These are phyloP conservation scores for Xiphorhynchus erythropygius DNA, from an alignment of 2,797 vertebrate genomes.

Conservation along the genomic window DNA sequence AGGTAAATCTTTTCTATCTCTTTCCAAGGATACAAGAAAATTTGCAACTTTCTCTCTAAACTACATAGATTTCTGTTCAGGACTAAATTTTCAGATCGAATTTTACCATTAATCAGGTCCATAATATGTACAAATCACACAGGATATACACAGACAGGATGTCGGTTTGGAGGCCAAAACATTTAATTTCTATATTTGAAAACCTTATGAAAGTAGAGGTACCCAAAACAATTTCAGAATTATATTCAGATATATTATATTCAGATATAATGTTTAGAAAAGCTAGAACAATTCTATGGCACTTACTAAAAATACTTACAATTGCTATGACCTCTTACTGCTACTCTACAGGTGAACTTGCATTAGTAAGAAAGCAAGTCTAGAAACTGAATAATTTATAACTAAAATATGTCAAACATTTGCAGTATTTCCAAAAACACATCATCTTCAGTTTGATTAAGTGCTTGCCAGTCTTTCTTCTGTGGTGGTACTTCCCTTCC, in stretches of 20 bases:
- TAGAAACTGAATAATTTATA: background rate
- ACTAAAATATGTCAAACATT: background rate
- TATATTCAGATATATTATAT: no score
- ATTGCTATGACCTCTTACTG: background rate
- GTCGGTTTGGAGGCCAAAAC: background rate
- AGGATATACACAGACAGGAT: background rate
- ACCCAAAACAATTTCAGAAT: background rate
- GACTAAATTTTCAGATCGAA: background rate
- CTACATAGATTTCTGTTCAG: background rate
- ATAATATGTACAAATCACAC: background rate
- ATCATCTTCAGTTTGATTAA: background rate
- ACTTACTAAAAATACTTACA: rapidly evolving
- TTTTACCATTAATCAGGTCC: background rate
- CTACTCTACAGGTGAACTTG: background rate
- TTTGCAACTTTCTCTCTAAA: background rate
- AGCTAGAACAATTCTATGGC: background rate
- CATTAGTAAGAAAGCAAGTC: background rate
- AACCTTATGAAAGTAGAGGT: background rate
- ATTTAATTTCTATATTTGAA: background rate
- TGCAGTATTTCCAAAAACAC: background rate
- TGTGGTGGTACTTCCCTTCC: background rate
- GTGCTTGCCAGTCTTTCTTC: background rate
- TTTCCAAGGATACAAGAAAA: background rate
- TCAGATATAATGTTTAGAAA: background rate
- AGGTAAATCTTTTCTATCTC: background rate